Evolutionary conservation across 1,140 invertebrate genomes (phyloP), one percentile per base, ranked within the genome.

Genomic region (Drosophila ironensis): DNA sequence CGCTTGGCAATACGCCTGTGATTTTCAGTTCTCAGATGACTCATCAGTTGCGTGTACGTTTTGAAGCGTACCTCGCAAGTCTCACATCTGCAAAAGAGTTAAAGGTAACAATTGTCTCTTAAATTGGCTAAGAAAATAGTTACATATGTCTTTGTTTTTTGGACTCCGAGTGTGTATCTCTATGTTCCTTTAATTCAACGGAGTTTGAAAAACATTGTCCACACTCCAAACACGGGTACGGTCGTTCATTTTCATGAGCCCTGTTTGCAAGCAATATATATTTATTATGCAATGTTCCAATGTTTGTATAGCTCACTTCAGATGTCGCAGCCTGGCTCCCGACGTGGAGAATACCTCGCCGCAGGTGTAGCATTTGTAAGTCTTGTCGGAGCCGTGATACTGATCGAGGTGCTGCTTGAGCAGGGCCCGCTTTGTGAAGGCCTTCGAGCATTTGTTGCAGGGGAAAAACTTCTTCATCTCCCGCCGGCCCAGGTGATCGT

Each of bases 141-240:
- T n/a, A n/a, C n/a, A n/a, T n/a, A n/a, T n/a, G n/a, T n/a, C n/a
- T n/a, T n/a, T n/a, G n/a, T n/a, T n/a, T n/a, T 14, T 54, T 1
- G 51, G 7, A 11, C 14, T n/a, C 6, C 6, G n/a, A 0, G 19
- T 52, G 78, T 0, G 6, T 37, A 1, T 27, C n/a, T 6, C 33
- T 19, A 59, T 84, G 78, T 0, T 12, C 14, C 2, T 63, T 52
- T 3, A 84, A 33, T n/a, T 71, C 51, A 0, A 7, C 7, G 1
- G 61, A 51, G 12, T 52, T 86, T 2, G 1, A 6, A 9, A 74
- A 84, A 7, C 33, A 24, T 30, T 22, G 35, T 9, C 59, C 57
- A 17, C 78, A 82, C 38, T 87, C 71, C 6, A 86, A 44, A 20
- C 80, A 86, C 1, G 80, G 80, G 44, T 81, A 86, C 0, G 80